Conservation (phyloP, 2,888 invertebrate genomes). For the Latheticus oryzae region DNA sequence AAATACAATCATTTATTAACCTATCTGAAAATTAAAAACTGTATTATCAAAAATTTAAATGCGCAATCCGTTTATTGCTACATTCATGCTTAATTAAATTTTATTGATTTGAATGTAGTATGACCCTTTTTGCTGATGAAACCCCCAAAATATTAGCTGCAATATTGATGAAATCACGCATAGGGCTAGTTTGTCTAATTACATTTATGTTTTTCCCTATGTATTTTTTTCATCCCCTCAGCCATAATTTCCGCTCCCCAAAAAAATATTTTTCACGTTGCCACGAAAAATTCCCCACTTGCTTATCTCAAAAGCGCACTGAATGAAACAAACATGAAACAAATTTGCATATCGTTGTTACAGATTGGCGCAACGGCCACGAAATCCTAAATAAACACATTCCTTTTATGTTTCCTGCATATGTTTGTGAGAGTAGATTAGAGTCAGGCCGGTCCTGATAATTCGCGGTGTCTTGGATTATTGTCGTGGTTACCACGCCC, state of each 20-base stretch:
- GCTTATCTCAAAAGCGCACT: conserved; percentile 20
- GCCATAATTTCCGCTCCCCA: not conserved
- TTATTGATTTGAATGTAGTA: too few relatives aligned
- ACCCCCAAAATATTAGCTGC: too few relatives aligned
- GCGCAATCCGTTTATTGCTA: too few relatives aligned
- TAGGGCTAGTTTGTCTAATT: too few relatives aligned
- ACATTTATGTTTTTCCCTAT: too few relatives aligned
- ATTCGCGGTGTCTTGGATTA: conserved; percentile 17
- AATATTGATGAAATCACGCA: too few relatives aligned
- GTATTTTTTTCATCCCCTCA: conserved; percentile 2
- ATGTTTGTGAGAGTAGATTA: conserved; percentile 18
- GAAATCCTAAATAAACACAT: conserved; percentile 34
- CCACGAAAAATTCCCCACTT: conserved; percentile 15
- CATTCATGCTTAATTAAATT: too few relatives aligned
- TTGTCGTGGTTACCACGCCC: conserved; percentile 19
- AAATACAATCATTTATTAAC: too few relatives aligned
- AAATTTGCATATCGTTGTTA: conserved; percentile 29
- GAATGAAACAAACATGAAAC: conserved; percentile 23
- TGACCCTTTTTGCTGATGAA: too few relatives aligned
- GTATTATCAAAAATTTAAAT: too few relatives aligned
- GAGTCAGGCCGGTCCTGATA: conserved; percentile 7
- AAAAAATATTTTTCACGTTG: conserved; percentile 4
- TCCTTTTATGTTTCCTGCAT: conserved; percentile 25
- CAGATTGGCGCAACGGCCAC: conserved; percentile 32
- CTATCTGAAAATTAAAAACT: too few relatives aligned